Percentiles rank a stretch among this genome's conserved stretches.
phyloP scores from a whole-genome alignment of 2,888 invertebrate species.

The Pachycephus smyrnensis region DNA sequence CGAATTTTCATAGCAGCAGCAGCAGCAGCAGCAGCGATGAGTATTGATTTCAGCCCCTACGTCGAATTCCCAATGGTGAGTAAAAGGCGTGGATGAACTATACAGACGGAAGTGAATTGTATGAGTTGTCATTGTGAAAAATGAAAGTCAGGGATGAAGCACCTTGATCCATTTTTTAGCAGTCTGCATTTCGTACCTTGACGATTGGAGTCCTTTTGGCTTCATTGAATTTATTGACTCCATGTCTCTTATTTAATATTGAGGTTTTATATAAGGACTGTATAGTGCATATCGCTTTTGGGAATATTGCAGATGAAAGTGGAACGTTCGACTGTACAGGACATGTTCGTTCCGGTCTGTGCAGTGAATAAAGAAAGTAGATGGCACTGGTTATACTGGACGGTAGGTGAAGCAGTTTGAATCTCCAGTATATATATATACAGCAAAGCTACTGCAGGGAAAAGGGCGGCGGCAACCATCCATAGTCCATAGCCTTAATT shows the following conservation, averaged over 20 bases:
- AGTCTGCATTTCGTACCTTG: not conserved
- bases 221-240: not conserved
- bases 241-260: not conserved
- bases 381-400: not conserved
- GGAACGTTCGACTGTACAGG: constrained; percentile 25
- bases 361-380: not conserved
- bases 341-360: constrained; percentile 6
- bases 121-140: not conserved
- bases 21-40: not conserved
- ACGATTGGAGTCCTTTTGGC: not conserved
- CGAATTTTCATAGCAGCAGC: not conserved
- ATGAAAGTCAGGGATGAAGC: not conserved
- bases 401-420: not conserved
- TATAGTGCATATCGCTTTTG: not conserved
- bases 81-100: not conserved
- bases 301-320: constrained; percentile 25
- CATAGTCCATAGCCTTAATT: not conserved
- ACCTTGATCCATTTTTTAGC: not conserved
- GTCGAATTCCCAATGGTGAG: not conserved
- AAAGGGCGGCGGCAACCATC: not conserved
- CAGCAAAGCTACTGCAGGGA: not conserved
- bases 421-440: not conserved
- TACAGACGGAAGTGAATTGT: not conserved
- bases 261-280: not conserved
- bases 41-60: not conserved